Evolutionary conservation across 2,113 vertebrate genomes (phyloP).

Genomic region (Leucopternis melanops): DNA sequence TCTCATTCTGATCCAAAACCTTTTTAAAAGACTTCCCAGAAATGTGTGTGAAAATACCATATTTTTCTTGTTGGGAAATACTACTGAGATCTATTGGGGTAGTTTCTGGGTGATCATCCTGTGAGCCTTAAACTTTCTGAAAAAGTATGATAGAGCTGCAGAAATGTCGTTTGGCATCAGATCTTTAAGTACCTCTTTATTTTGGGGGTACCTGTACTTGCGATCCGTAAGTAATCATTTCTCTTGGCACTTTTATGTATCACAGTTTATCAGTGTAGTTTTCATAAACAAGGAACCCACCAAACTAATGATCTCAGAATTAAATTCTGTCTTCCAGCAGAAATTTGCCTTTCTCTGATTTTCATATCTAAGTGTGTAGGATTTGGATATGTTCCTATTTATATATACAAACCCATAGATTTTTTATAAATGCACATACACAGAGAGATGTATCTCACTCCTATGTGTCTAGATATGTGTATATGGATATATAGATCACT

Average conservation of each 20-base stretch:
- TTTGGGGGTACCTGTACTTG: background rate
- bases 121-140: background rate
- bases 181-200: background rate
- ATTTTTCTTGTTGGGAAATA: background rate
- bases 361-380: background rate
- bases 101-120: background rate
- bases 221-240: fast-evolving
- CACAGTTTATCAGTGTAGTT: background rate
- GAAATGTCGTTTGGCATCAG: background rate
- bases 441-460: background rate
- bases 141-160: background rate
- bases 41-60: background rate
- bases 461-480: background rate
- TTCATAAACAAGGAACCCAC: background rate
- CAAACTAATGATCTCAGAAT: background rate
- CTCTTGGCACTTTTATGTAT: background rate
- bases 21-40: background rate
- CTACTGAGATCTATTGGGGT: background rate
- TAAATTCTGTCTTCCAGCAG: background rate
- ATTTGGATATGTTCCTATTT: background rate
- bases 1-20: background rate
- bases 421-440: background rate
- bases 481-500: background rate
- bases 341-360: background rate
- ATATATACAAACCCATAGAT: fast-evolving